Base-by-base conservation (phyloP, 1,140 invertebrate species). In the Manduca sexta region DNA sequence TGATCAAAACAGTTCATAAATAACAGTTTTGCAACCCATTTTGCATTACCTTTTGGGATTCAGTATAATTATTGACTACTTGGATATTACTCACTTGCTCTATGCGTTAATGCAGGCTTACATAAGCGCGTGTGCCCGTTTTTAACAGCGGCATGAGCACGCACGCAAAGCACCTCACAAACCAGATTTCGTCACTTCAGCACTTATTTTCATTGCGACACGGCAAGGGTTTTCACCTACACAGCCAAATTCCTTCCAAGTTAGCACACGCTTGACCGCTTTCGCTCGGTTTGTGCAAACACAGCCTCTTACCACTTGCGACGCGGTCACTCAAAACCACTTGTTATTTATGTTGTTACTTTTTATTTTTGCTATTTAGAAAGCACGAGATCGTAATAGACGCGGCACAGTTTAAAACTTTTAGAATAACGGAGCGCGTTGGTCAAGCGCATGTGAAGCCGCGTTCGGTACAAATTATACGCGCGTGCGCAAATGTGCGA, bases 151-250 rank as follows among this genome's bases (percentile, higher is more conserved):
- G 56, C 68, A 69, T 66, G 53, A 72, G 60, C 67, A 65, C 65
- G 58, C 60, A 77, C 67, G 60, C 56, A 52, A 49, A 62, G 56
- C 60, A 74, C 68, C 65, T 74, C 73, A 74, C 69, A 75, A 78
- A 73, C 64, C 68, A 70, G 65, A 77, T 84, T 81, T 79, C 77
- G 51, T 74, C 77, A 84, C 61, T 76, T 74, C 57, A 74, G 60
- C 75, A 80, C 70, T 79, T 76, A 76, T 75, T 79, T 74, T 63
- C 70, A 79, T 81, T 81, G 65, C 74, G 60, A 79, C 73, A 77
- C 69, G 64, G 48, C 64, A 71, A 64, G 75, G 69, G 64, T 69
- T 71, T 70, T 73, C 73, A 73, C 67, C 65, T 69, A 73, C 68
- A 74, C 64, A 69, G 58, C 62, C 67, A 62, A 64, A 68, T 72